Percentiles rank a stretch among this genome's conserved stretches.
Conservation (phyloP, 1,140 invertebrate genomes). For the Drosophila micromelanica region DNA sequence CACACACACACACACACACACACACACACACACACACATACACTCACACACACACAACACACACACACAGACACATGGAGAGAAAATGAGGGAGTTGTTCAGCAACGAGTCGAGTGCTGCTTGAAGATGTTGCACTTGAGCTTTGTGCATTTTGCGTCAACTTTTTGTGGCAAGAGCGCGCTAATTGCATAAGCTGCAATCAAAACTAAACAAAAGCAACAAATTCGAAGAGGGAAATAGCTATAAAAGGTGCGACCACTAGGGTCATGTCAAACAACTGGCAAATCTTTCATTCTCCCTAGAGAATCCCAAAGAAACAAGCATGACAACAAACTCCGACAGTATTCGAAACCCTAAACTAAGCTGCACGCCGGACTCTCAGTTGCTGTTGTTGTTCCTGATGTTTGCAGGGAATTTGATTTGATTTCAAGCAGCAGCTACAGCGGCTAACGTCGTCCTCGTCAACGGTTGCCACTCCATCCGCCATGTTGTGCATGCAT, state of each 20-base stretch:
- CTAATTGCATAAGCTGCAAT: constrained; percentile 30
- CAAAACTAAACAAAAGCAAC: background rate
- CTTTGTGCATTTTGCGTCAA: constrained; percentile 33
- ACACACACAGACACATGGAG: constrained; percentile 12
- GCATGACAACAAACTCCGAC: background rate
- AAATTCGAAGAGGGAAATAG: too few species aligned
- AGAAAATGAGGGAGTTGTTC: background rate
- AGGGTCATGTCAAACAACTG: background rate
- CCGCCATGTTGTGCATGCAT: constrained; percentile 30
- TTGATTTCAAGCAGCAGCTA: constrained; percentile 59
- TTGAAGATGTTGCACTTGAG: constrained; percentile 31
- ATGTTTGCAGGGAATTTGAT: constrained; percentile 72
- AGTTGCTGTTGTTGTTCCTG: constrained; percentile 40
- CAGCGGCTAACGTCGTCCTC: constrained; percentile 24
- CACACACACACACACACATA: too few species aligned
- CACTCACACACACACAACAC: background rate
- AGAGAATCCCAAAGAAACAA: too few species aligned
- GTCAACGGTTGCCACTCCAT: constrained; percentile 49
- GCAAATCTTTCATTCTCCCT: background rate
- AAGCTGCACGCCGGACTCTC: background rate
- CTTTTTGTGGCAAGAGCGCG: constrained; percentile 19
- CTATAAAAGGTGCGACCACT: background rate
- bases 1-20: too few species aligned
- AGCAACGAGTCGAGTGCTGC: constrained; percentile 8
- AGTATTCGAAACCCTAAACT: background rate